A percentile compares a stretch with the other conserved stretches of the same genome.
Conservation (phyloP, 2,888 invertebrate species). For the Blera fallax region DNA sequence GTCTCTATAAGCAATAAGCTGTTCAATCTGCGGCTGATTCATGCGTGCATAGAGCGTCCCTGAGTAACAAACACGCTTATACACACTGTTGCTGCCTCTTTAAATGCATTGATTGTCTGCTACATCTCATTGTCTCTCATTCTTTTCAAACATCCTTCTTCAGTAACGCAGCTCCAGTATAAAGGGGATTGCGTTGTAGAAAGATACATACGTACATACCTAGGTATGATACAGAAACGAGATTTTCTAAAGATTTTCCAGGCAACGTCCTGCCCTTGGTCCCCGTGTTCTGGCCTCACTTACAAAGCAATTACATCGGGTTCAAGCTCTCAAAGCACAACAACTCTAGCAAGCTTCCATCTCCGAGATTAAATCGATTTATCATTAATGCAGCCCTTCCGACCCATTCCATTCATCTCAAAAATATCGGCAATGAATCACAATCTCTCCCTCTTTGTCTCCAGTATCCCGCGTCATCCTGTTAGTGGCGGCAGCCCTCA, state of each 20-base stretch:
- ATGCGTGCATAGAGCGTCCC: too few relatives aligned
- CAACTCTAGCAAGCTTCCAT: background rate
- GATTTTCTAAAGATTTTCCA: background rate
- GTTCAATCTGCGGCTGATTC: too few relatives aligned
- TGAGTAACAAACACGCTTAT: too few relatives aligned
- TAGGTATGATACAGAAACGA: too few relatives aligned
- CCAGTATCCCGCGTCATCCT: constrained; percentile 4
- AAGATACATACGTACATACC: too few relatives aligned
- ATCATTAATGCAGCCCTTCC: background rate
- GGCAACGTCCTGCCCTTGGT: background rate
- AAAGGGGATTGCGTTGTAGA: too few relatives aligned
- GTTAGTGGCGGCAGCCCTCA: constrained; percentile 13
- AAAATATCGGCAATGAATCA: constrained; percentile 49
- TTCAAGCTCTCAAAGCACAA: background rate
- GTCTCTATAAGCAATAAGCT: too few relatives aligned
- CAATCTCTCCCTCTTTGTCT: background rate
- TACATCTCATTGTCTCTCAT: too few relatives aligned
- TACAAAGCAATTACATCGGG: constrained; percentile 15
- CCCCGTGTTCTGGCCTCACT: background rate
- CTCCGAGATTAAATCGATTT: constrained; percentile 31
- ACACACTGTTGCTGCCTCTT: too few relatives aligned
- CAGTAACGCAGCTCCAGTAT: too few relatives aligned
- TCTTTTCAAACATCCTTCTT: too few relatives aligned
- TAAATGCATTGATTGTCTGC: too few relatives aligned
- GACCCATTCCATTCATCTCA: background rate